A percentile compares a stretch with the other conserved stretches of the same genome.
Evolutionary conservation across 92 coral and sea anemone species (phyloP).

Genomic region (Bergia puertoricense): DNA sequence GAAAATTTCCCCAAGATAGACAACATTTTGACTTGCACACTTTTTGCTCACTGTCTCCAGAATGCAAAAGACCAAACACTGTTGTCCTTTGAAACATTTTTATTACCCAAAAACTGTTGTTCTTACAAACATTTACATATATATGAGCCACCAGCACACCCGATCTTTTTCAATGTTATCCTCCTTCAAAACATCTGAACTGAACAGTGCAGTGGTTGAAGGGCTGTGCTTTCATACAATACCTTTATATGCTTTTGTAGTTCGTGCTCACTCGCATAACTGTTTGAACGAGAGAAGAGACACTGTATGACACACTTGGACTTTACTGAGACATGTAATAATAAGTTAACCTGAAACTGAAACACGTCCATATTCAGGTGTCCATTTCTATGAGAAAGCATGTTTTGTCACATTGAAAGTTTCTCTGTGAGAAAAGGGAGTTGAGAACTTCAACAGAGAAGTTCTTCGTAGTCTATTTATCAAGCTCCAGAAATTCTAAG

Average conservation of each 20-base stretch:
- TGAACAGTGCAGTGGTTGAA: constrained; percentile 35
- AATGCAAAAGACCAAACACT: background rate
- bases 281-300: constrained; percentile 95
- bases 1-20: background rate
- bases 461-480: background rate
- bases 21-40: background rate
- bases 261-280: constrained; percentile 94
- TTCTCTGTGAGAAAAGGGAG: background rate
- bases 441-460: background rate
- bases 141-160: constrained; percentile 15
- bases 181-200: constrained; percentile 7
- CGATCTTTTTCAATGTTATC: background rate
- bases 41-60: background rate
- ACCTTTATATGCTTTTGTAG: constrained; percentile 91
- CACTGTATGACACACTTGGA: constrained; percentile 83
- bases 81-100: background rate
- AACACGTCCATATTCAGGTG: background rate
- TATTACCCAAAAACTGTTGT: constrained; percentile 6
- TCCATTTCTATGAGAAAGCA: background rate
- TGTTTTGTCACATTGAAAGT: background rate
- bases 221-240: constrained; percentile 72
- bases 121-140: background rate
- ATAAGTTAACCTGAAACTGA: constrained; percentile 32
- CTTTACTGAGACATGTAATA: constrained; percentile 43
- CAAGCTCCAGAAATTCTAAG: no score